Conservation (phyloP, 2,113 vertebrate species). For the Oreochromis spilurus region DNA sequence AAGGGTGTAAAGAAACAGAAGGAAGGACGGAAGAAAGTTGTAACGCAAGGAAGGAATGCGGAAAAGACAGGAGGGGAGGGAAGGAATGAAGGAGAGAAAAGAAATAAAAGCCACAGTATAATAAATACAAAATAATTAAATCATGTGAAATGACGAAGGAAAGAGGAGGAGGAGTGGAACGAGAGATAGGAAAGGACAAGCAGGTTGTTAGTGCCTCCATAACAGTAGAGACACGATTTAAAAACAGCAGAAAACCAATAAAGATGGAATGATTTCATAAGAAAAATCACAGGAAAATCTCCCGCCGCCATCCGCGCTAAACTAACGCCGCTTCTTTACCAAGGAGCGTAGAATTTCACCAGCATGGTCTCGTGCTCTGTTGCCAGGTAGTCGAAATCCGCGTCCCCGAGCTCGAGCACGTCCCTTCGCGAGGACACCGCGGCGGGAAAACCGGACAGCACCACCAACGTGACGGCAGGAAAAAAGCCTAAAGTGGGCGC, state of each 20-base stretch:
- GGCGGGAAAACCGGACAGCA: not conserved
- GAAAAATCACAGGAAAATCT: fast-evolving
- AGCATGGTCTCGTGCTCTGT: constrained; percentile 74
- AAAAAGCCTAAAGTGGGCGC: not conserved
- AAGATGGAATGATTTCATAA: not conserved
- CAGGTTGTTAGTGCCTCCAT: not conserved
- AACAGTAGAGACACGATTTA: not conserved
- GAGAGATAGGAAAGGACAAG: not conserved
- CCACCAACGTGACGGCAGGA: not conserved
- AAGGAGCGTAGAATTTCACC: constrained; percentile 74
- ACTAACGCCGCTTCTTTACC: constrained; percentile 45
- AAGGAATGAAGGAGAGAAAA: not conserved
- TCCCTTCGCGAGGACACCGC: constrained; percentile 23
- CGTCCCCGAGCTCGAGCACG: constrained; percentile 68
- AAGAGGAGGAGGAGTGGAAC: not conserved
- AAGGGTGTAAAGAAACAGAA: not conserved
- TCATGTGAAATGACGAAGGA: not conserved
- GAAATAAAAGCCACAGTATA: not conserved
- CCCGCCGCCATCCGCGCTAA: not conserved
- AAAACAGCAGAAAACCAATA: not conserved
- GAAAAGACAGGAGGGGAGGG: not conserved
- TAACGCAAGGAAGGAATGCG: not conserved
- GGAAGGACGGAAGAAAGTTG: not conserved
- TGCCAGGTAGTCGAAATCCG: constrained; percentile 70
- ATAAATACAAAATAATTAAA: not conserved